Evolutionary conservation across 1,140 invertebrate species (phyloP).

Genomic region (Luehdorfia chinensis): DNA sequence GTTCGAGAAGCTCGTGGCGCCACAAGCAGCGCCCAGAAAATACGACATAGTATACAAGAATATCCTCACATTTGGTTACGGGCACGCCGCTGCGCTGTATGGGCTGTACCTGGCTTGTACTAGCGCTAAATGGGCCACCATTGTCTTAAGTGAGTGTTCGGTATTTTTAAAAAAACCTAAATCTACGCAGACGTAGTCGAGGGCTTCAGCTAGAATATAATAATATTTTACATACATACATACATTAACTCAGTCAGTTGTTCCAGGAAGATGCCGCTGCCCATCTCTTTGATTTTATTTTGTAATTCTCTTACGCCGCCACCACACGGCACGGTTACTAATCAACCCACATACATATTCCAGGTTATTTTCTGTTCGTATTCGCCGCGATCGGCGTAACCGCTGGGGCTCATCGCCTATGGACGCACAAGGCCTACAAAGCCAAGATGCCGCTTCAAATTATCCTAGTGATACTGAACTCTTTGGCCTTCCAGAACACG

Average conservation of each 20-base stretch:
- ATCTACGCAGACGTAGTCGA: no score
- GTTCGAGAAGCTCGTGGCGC: constrained; percentile 30
- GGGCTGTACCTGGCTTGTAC: constrained; percentile 85
- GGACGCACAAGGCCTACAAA: constrained; percentile 91
- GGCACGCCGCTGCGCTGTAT: constrained; percentile 87
- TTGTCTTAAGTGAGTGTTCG: constrained; percentile 84
- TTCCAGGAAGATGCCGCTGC: no score
- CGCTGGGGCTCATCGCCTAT: constrained; percentile 90
- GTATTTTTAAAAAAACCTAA: background rate
- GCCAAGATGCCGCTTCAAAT: constrained; percentile 86
- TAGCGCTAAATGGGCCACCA: constrained; percentile 81
- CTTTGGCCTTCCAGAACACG: constrained; percentile 83
- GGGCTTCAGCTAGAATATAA: background rate
- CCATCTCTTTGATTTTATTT: no score
- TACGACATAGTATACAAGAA: constrained; percentile 39
- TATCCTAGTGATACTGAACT: constrained; percentile 84
- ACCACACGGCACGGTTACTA: no score
- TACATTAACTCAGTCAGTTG: no score
- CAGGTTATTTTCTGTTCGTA: constrained; percentile 26
- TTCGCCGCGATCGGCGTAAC: constrained; percentile 79
- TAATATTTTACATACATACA: background rate
- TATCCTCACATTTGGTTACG: constrained; percentile 77
- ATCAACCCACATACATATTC: no score
- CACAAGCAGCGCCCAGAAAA: constrained; percentile 35
- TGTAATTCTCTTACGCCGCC: no score